Percentiles rank a stretch among this genome's conserved stretches.
Evolutionary conservation across 1,140 invertebrate genomes (phyloP).

Genomic region (Heliconius hermathena): DNA sequence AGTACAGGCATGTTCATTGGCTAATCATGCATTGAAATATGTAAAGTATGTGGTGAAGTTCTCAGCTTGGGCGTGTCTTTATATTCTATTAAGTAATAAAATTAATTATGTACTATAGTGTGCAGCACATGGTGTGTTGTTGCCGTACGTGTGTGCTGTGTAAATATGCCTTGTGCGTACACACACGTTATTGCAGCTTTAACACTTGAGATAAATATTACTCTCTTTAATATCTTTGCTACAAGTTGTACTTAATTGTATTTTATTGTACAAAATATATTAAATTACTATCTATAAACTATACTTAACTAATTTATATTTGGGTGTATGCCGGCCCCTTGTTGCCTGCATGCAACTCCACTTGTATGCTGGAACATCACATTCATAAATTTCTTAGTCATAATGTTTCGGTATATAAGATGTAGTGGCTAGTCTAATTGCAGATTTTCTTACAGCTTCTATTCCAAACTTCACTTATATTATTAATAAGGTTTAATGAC

Average conservation of each 20-base stretch:
- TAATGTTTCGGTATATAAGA: slow-evolving; percentile 81
- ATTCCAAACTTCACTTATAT: slow-evolving; percentile 80
- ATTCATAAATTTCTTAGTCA: slow-evolving; percentile 76
- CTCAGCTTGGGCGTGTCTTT: slow-evolving; percentile 79
- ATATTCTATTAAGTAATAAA: slow-evolving; percentile 81
- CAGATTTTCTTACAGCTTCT: slow-evolving; percentile 82
- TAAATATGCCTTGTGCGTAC: slow-evolving; percentile 81
- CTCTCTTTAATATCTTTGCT: slow-evolving; percentile 83
- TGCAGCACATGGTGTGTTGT: slow-evolving; percentile 78
- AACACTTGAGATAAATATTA: slow-evolving; percentile 82
- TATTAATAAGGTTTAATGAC: slow-evolving; percentile 75
- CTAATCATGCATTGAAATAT: slow-evolving; percentile 82
- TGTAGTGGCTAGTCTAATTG: slow-evolving; percentile 80
- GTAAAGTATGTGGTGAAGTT: slow-evolving; percentile 74
- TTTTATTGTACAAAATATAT: slow-evolving; percentile 84
- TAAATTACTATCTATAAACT: slow-evolving; percentile 81
- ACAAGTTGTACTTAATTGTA: slow-evolving; percentile 84
- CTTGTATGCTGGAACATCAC: slow-evolving; percentile 80
- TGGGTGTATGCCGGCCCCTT: slow-evolving; percentile 77
- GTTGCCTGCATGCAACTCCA: slow-evolving; percentile 77
- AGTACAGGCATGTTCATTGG: slow-evolving; percentile 79
- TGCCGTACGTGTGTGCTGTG: slow-evolving; percentile 78
- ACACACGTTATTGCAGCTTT: slow-evolving; percentile 81
- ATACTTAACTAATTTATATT: slow-evolving; percentile 81
- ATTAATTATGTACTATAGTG: slow-evolving; percentile 80